These are phyloP conservation scores for Aselliscus stoliczkanus DNA, from an alignment of 2,797 vertebrate species.

Conservation along the genomic window DNA sequence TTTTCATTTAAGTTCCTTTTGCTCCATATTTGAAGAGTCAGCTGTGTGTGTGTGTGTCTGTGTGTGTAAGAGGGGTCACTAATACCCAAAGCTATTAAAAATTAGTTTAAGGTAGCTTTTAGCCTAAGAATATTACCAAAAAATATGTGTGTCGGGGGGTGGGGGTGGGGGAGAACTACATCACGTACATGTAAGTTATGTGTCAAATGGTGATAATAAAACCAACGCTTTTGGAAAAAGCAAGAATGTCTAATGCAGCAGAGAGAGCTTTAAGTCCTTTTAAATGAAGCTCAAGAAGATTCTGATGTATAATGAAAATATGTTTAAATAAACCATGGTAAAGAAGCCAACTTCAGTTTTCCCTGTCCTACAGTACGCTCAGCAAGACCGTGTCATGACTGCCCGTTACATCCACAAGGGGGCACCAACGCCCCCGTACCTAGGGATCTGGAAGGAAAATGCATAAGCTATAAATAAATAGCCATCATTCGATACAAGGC, in stretches of 20 bases:
- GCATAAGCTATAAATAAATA: background rate
- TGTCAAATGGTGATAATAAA: background rate
- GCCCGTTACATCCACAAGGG: slow-evolving; percentile 13
- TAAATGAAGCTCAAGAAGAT: background rate
- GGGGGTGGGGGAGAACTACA: no score
- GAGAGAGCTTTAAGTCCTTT: background rate
- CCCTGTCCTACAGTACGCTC: rapidly evolving
- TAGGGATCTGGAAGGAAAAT: background rate
- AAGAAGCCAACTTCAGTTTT: background rate
- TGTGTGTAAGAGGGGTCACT: background rate
- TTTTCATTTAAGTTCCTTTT: background rate
- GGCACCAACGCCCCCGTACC: background rate
- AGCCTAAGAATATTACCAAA: background rate
- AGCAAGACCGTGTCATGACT: background rate
- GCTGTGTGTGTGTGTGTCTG: background rate
- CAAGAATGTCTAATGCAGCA: background rate
- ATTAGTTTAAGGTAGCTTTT: background rate
- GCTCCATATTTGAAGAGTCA: background rate
- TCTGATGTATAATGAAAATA: background rate
- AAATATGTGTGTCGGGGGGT: no score
- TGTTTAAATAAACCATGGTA: rapidly evolving
- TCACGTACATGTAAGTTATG: background rate
- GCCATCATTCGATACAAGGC: background rate
- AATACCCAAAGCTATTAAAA: background rate
- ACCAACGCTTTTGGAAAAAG: background rate